Evolutionary conservation across 2,113 vertebrate species (phyloP), one percentile per base, ranked within the genome.

Genomic region (Monarcha castaneiventris): DNA sequence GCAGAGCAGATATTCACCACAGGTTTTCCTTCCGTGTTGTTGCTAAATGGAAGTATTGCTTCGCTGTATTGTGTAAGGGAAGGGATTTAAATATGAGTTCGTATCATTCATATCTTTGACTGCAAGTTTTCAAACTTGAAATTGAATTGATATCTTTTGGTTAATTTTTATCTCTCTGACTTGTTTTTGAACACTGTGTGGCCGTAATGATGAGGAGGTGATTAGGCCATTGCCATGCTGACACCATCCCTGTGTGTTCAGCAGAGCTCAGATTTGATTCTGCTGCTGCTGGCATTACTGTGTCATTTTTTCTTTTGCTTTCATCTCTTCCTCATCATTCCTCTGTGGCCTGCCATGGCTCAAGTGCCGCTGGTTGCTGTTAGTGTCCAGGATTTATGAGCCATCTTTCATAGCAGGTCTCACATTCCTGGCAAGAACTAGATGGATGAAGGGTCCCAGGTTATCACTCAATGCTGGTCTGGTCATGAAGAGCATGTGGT

Each of bases 261-360:
- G 11, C 63, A 66, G 84, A 90, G 81, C 78, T 90, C 83, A 90
- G 71, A 89, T 92, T 96, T 93, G 49, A 84, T 94, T 97, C 91
- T 96, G 67, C 61, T 90, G 82, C 46, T 10, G 25, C 61, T 11
- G 46, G 37, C 93, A 63, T 88, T 94, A 43, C 75, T 94, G 35
- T 84, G 91, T 91, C 69, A 10, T 80, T 27, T 81, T 78, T 75
- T 48, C 64, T 66, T 67, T 39, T 46, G 10, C 52, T 48, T 86
- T 73, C n/a, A 16, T 63, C 35, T 66, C 30, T 77, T 56, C 54
- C 21, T 80, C 5, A 3, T 59, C 0, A 1, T 48, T 96, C 44
- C 79, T 94, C 52, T 77, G 51, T 4, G 44, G 68, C 32, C 41
- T 63, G 75, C 75, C 52, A 26, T 89, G 88, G 87, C 76, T 95